phyloP scores from a whole-genome alignment of 2,797 vertebrate genomes.

The Spondyliosoma cantharus region DNA sequence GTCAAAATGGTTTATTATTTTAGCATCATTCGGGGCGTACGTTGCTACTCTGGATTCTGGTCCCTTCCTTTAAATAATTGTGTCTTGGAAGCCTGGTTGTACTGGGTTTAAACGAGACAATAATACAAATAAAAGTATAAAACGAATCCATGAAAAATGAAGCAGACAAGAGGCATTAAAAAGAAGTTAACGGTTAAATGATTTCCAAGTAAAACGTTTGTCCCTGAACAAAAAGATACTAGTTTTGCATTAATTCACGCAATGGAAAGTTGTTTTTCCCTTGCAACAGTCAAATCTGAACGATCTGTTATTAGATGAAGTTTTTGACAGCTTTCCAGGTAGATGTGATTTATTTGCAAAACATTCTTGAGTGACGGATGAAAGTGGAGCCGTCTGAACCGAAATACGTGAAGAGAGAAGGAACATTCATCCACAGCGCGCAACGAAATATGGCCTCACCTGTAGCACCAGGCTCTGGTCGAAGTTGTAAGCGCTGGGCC shows the following conservation, averaged over 20 bases:
- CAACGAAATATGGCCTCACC: conserved; percentile 78
- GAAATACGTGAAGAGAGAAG: not conserved
- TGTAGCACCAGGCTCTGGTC: conserved; percentile 89
- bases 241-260: too few relatives aligned
- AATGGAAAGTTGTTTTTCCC: not conserved
- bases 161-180: not conserved
- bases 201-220: not conserved
- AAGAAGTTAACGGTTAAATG: not conserved
- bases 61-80: too few relatives aligned
- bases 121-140: too few relatives aligned
- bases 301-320: not conserved
- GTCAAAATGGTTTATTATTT: too few relatives aligned
- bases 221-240: too few relatives aligned
- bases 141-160: too few relatives aligned
- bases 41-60: too few relatives aligned
- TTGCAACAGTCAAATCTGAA: not conserved
- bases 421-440: not conserved
- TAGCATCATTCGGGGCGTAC: too few relatives aligned
- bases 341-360: conserved; percentile 5
- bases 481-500: conserved; percentile 95
- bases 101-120: too few relatives aligned
- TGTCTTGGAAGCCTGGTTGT: too few relatives aligned
- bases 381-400: not conserved
- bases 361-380: not conserved
- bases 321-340: not conserved